Evolutionary conservation across 2,797 vertebrate genomes (phyloP).

Genomic region (Bradypus variegatus): DNA sequence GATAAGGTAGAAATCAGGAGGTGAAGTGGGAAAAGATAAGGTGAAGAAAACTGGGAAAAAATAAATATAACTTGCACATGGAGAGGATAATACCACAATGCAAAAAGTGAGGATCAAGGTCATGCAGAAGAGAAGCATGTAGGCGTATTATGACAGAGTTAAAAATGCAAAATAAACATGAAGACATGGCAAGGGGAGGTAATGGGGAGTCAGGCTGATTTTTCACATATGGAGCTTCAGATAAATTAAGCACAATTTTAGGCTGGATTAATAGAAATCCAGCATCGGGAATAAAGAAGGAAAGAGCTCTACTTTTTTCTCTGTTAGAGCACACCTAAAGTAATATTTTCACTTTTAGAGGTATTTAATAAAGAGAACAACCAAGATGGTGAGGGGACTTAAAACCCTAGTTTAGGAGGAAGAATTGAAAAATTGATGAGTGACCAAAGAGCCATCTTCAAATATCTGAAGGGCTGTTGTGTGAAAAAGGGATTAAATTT

Average conservation of each 20-base stretch:
- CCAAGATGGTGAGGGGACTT: background rate
- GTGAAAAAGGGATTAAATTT: constrained; percentile 30
- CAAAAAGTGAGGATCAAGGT: constrained; percentile 24
- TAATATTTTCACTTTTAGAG: background rate
- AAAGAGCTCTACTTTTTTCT: background rate
- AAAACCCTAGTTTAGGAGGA: background rate
- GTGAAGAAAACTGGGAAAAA: constrained; percentile 6
- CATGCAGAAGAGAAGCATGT: background rate
- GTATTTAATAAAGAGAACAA: background rate
- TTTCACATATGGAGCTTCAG: background rate
- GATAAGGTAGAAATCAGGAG: constrained; percentile 29
- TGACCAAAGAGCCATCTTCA: constrained; percentile 26
- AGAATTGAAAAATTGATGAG: constrained; percentile 33
- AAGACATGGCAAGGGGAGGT: constrained; percentile 25
- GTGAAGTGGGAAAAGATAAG: constrained; percentile 27
- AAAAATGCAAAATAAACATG: constrained; percentile 35
- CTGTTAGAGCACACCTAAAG: background rate
- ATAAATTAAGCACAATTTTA: constrained; percentile 21
- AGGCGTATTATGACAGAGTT: background rate
- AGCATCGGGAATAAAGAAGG: background rate
- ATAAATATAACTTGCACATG: background rate
- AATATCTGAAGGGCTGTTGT: constrained; percentile 19
- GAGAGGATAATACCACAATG: background rate
- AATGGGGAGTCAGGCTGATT: background rate
- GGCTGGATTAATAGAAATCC: constrained; percentile 27